These are phyloP conservation scores for Pantherophis guttatus DNA, from an alignment of 2,113 vertebrate species.

Conservation along the genomic window DNA sequence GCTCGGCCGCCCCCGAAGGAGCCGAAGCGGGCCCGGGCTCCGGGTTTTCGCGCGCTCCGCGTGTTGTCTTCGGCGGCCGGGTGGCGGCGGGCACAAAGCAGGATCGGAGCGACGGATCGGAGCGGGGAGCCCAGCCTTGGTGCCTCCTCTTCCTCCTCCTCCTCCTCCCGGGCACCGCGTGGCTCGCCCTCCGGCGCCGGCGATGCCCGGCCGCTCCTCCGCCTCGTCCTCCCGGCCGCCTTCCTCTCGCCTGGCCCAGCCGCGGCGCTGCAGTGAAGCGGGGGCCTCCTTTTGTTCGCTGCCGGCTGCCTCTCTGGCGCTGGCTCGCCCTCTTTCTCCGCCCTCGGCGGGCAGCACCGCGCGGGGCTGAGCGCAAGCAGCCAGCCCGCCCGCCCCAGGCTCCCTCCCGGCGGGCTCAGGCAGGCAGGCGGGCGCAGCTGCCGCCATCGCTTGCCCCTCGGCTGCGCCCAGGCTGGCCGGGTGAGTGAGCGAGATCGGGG, in stretches of 20 bases:
- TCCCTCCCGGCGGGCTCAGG: conserved; percentile 57
- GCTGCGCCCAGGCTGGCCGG: conserved; percentile 72
- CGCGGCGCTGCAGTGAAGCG: conserved; percentile 47
- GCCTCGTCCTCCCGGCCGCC: not conserved
- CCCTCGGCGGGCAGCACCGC: not conserved
- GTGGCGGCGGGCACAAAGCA: no score
- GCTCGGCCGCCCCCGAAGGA: not conserved
- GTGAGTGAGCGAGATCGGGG: conserved; percentile 61
- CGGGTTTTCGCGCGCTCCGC: not conserved
- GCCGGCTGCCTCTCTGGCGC: conserved; percentile 64
- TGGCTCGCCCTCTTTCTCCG: not conserved
- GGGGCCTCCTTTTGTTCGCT: conserved; percentile 86
- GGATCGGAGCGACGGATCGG: conserved; percentile 62
- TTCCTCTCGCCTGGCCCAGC: not conserved
- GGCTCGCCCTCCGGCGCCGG: conserved; percentile 5
- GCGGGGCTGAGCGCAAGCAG: not conserved
- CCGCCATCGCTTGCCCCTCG: conserved; percentile 69
- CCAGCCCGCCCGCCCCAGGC: conserved; percentile 32
- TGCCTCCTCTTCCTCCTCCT: no score
- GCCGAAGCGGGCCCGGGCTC: not conserved
- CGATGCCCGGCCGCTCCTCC: not conserved
- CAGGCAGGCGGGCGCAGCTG: conserved; percentile 57
- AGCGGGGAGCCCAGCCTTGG: no score
- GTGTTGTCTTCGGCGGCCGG: no score
- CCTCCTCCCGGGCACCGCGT: not conserved